Evolutionary conservation across 2,113 vertebrate genomes (phyloP), one percentile per base, ranked within the genome.

Genomic region (Seriola dumerili): DNA sequence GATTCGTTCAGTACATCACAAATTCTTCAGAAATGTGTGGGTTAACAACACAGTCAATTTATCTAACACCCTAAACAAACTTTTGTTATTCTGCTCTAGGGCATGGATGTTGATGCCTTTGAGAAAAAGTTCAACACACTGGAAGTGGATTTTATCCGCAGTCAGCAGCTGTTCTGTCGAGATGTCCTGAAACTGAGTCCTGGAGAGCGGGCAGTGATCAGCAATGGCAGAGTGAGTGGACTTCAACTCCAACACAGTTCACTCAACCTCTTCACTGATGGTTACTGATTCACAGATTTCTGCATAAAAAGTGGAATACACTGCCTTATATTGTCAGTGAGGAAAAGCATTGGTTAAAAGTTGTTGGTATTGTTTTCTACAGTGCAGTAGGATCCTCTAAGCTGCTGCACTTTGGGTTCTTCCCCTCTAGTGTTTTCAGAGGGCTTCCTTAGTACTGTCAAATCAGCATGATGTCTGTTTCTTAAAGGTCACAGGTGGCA

Each of bases 71-170:
- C 73, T 76, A 57, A 87, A 80, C 69, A 73, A 87, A 85, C 74
- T 29, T 87, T 83, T 76, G 38, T 76, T 88, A 8, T 81, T 93
- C 62, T 92, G 25, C 83, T 91, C 64, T 83, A 99, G 98, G 97
- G 93, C 54, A 97, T 98, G 97, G 95, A 97, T 89, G 91, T 81
- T 0, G 92, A 97, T 90, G 72, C 95, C 76, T 99, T 99, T 95
- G 97, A 97, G 91, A 99, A 99, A 94, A 99, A 96, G 93, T 97
- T 97, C 88, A 99, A 98, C 90, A 99, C 98, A 1, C 23, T 99
- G 90, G 96, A 96, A 85, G 62, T 97, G 85, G 96, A 97, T 93
- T 90, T 97, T 88, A 95, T 99, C 90, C 96, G 74, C 79, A 97
- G 96, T 91, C 97, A 99, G 74, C 96, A 95, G 91, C 85, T 96